Base-by-base conservation (phyloP, 2,888 invertebrate species). In the Ariolimax columbianus region DNA sequence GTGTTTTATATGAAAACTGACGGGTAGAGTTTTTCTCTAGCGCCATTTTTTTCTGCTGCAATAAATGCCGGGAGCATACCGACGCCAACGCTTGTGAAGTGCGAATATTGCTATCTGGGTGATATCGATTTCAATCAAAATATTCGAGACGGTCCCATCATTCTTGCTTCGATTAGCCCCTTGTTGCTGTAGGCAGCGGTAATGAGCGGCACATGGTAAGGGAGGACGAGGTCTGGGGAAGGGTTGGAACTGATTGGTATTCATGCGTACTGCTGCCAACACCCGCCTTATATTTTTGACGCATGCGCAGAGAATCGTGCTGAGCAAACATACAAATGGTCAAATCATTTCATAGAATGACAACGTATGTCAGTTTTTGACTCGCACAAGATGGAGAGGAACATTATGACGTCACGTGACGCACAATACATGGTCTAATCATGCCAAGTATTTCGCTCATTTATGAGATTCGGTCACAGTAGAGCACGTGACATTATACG, bases 91-190 rank as follows among this genome's bases (percentile, higher is more conserved):
- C n/a, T 11, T 19, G 26, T 38, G 47, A 7, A 43, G n/a, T 30
- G 47, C 9, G 47, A 43, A 77, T 77, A 77, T 77, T 51, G 40
- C 43, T 73, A 73, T 73, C 73, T 33, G 33, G 30, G 75, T 33
- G 55, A 33, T 51, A 77, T 77, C 47, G 75, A 75, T 75, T 75
- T 47, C 51, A 77, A 77, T 77, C 77, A 51, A 33, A 55, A 55
- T 77, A 43, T 43, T 77, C 47, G 51, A 33, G 77, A 36, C 33
- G 19, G 51, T 30, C 77, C 51, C 51, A 51, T 51, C 77, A 51
- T 33, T 77, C 51, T 33, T 33, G 47, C 77, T 77, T 55, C 55
- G 55, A 55, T 55, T 77, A 77, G n/a, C 75, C 17, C 30, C n/a
- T 14, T n/a, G 75, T 77, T 77, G 30, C 55, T 30, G 19, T 19